A percentile compares a stretch with the other conserved stretches of the same genome.
These are phyloP conservation scores for Neotoma lepida DNA, from an alignment of 2,113 vertebrate genomes.

Conservation along the genomic window DNA sequence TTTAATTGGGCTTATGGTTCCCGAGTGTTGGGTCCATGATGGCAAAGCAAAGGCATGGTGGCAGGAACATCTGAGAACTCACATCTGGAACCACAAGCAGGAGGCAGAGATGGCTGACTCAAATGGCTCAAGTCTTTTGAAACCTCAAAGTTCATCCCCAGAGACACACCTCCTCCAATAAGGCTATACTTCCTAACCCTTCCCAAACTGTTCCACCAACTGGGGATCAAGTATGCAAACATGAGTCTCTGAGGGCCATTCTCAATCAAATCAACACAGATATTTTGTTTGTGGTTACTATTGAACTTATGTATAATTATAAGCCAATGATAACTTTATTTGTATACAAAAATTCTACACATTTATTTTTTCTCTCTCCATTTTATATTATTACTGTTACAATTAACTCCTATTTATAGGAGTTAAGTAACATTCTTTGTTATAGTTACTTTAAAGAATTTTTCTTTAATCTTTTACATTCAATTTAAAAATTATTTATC, in stretches of 20 bases:
- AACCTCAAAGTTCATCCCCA: background rate
- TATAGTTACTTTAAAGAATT: background rate
- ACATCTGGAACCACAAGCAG: background rate
- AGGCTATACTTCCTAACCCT: background rate
- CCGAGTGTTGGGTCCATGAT: background rate
- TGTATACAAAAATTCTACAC: background rate
- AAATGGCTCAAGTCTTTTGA: background rate
- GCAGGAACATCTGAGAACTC: background rate
- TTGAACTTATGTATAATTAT: background rate
- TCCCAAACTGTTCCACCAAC: background rate
- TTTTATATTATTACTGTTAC: background rate
- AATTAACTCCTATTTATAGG: conserved; percentile 2
- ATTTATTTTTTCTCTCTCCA: background rate
- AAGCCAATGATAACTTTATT: background rate
- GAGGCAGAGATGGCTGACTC: background rate
- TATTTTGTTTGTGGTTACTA: background rate
- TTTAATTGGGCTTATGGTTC: background rate
- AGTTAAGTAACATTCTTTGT: background rate
- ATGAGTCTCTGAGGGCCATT: background rate
- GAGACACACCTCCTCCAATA: background rate
- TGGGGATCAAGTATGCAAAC: background rate
- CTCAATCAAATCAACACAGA: background rate
- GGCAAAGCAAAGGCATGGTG: background rate
- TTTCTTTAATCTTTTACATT: background rate
- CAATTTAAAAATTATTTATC: background rate